Evolutionary conservation across 1,140 invertebrate species (phyloP).

Genomic region (Drosophila ercepeae): DNA sequence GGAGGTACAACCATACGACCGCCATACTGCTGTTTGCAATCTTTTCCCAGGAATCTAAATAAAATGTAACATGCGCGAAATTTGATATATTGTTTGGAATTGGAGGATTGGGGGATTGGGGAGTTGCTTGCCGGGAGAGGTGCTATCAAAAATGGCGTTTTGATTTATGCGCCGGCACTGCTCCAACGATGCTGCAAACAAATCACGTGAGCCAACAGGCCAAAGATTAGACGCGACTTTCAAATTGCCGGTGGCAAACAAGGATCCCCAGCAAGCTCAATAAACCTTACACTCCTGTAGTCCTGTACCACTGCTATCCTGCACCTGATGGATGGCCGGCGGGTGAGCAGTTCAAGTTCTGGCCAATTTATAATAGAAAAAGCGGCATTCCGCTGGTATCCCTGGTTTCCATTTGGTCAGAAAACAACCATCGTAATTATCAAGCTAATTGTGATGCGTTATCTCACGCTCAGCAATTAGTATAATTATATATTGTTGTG

Average conservation of each 20-base stretch:
- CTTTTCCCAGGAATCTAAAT: slow-evolving; percentile 68
- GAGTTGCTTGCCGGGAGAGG: slow-evolving; percentile 12
- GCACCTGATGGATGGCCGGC: slow-evolving; percentile 53
- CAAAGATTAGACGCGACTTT: slow-evolving; percentile 73
- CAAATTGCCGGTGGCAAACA: slow-evolving; percentile 56
- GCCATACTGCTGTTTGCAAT: slow-evolving; percentile 26
- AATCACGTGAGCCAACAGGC: slow-evolving; percentile 66
- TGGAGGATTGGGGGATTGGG: slow-evolving; percentile 1
- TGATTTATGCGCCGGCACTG: slow-evolving; percentile 59
- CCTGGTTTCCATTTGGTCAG: background rate
- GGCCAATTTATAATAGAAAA: slow-evolving; percentile 32
- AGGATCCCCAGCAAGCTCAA: slow-evolving; percentile 1
- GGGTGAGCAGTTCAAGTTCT: slow-evolving; percentile 34
- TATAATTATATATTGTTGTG: slow-evolving; percentile 39
- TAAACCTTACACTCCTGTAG: background rate
- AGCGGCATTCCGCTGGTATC: background rate
- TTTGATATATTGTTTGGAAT: slow-evolving; percentile 70
- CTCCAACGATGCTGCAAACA: slow-evolving; percentile 59
- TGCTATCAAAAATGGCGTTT: slow-evolving; percentile 74
- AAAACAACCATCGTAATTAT: slow-evolving; percentile 26
- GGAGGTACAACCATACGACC: background rate
- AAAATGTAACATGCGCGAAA: slow-evolving; percentile 69
- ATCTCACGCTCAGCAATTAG: slow-evolving; percentile 43
- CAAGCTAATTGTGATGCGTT: slow-evolving; percentile 41
- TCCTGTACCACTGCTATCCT: background rate